A percentile compares a stretch with the other conserved stretches of the same genome.
These are phyloP conservation scores for Tiaroga cobitis DNA, from an alignment of 2,797 vertebrate genomes.

Conservation along the genomic window DNA sequence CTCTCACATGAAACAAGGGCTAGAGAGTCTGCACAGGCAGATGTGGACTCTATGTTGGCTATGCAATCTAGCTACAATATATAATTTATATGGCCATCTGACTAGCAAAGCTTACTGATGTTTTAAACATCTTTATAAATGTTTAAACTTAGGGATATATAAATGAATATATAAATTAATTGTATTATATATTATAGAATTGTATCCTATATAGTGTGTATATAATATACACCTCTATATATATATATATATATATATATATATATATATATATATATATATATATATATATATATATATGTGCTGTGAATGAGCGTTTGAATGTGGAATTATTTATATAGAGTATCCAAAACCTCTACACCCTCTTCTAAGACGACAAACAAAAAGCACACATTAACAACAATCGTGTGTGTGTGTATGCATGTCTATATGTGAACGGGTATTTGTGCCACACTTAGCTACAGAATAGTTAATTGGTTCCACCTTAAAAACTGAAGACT, in stretches of 20 bases:
- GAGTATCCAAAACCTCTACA: not conserved
- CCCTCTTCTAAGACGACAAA: not conserved
- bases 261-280: no score
- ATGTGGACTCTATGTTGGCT: not conserved
- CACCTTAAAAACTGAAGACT: not conserved
- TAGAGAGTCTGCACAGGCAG: not conserved
- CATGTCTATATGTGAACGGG: not conserved
- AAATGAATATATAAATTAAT: not conserved
- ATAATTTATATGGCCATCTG: constrained; percentile 1
- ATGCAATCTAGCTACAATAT: not conserved
- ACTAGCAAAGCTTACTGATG: not conserved
- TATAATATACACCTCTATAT: no score
- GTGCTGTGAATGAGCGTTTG: no score
- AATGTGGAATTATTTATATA: not conserved
- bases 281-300: no score
- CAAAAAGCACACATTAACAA: not conserved
- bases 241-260: no score
- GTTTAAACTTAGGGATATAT: not conserved
- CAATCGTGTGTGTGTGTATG: not conserved
- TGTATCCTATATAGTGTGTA: not conserved
- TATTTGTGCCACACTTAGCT: not conserved
- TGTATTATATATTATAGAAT: not conserved
- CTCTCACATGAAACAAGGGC: not conserved
- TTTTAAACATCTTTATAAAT: constrained; percentile 13
- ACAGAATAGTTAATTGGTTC: constrained; percentile 3